Percentiles rank a stretch among this genome's conserved stretches.
phyloP scores from a whole-genome alignment of 92 coral and sea anemone species.

The Plumapathes pennacea region DNA sequence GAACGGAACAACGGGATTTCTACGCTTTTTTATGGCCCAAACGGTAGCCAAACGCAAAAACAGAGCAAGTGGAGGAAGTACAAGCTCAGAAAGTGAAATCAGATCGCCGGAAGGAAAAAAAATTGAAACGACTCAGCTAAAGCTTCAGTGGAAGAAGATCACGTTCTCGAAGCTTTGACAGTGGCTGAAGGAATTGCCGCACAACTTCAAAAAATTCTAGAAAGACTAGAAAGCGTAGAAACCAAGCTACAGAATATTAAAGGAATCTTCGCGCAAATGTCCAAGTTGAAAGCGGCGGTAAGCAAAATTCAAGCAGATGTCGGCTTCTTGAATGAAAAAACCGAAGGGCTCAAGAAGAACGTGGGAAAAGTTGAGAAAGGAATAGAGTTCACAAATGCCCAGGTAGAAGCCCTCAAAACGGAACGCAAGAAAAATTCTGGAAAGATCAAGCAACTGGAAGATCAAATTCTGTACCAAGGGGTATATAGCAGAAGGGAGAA shows the following conservation, averaged over 20 bases:
- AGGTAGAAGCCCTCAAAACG: slow-evolving; percentile 2
- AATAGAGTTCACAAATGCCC: background rate
- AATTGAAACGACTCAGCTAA: background rate
- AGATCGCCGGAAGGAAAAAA: slow-evolving; percentile 6
- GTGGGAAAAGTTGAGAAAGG: background rate
- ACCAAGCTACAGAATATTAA: slow-evolving; percentile 7
- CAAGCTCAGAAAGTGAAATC: background rate
- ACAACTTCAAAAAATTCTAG: slow-evolving; percentile 1
- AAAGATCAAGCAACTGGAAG: slow-evolving; percentile 8
- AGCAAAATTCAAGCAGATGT: slow-evolving; percentile 1
- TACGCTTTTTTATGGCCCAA: too few relatives aligned
- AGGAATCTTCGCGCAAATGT: slow-evolving; percentile 3
- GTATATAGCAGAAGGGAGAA: slow-evolving; percentile 6
- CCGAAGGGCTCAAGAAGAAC: background rate
- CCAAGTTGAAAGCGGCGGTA: background rate
- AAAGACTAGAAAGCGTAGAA: slow-evolving; percentile 1
- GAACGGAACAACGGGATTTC: too few relatives aligned
- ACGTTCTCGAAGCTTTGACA: slow-evolving; percentile 1
- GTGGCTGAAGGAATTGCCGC: slow-evolving; percentile 10
- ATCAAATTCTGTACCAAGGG: slow-evolving; percentile 6
- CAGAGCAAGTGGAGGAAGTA: background rate
- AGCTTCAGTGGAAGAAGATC: background rate
- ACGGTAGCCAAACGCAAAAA: too few relatives aligned
- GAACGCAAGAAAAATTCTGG: slow-evolving; percentile 2
- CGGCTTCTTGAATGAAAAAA: background rate